Evolutionary conservation across 2,113 vertebrate species (phyloP).

Genomic region (Cricetomys ansorgei): DNA sequence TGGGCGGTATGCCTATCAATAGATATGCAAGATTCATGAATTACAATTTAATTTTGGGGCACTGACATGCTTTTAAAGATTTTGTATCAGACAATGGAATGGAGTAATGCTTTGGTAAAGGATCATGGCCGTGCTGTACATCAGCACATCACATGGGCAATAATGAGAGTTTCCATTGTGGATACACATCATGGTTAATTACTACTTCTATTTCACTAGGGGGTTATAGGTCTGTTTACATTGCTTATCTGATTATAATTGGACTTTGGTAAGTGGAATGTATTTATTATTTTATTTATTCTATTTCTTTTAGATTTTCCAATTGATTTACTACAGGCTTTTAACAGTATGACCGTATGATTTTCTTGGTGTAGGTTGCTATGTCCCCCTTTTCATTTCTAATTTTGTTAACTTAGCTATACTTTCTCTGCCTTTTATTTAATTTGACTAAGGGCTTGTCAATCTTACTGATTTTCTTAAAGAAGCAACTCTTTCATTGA

Average conservation of each 20-base stretch:
- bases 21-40: neutral
- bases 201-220: neutral
- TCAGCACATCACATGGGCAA: neutral
- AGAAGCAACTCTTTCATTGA: neutral
- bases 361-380: neutral
- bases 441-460: neutral
- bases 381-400: neutral
- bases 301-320: neutral
- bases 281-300: neutral
- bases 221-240: neutral
- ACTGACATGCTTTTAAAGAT: neutral
- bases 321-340: neutral
- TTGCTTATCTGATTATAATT: neutral
- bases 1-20: neutral
- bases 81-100: neutral
- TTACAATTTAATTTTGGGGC: neutral
- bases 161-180: neutral
- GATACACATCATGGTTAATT: slow-evolving; percentile 1
- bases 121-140: neutral
- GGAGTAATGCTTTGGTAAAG: neutral
- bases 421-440: neutral
- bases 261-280: neutral
- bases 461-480: neutral
- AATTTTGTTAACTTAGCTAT: neutral
- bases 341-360: neutral